Conservation (phyloP, 2,888 invertebrate genomes). For the Drosophila dives region DNA sequence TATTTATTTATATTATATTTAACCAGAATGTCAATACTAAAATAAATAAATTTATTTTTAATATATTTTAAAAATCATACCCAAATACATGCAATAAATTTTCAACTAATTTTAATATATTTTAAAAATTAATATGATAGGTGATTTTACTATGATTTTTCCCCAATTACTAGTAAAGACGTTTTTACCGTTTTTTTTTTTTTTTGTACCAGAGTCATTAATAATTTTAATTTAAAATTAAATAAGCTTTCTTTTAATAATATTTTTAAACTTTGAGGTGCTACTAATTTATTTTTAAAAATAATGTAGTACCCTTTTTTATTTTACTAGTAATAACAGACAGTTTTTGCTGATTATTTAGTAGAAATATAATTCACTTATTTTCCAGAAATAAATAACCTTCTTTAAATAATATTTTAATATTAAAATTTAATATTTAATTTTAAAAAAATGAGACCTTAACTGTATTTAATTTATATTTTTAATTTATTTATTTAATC, state of each 20-base stretch:
- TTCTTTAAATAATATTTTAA: not conserved
- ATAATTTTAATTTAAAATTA: too few species aligned
- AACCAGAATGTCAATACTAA: not conserved
- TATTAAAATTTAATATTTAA: too few species aligned
- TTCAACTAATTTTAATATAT: not conserved
- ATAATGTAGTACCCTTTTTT: too few species aligned
- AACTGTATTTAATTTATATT: not conserved
- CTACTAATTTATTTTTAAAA: too few species aligned
- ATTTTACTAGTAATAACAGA: not conserved
- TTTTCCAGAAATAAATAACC: not conserved
- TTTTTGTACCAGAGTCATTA: too few species aligned
- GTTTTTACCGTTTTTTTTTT: not conserved
- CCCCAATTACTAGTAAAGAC: not conserved
- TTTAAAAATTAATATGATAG: not conserved
- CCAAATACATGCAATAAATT: not conserved
- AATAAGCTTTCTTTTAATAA: too few species aligned
- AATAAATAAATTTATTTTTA: not conserved
- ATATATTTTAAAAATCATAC: rapidly evolving
- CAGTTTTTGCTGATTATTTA: not conserved
- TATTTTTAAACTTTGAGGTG: too few species aligned
- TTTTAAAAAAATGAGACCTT: not conserved
- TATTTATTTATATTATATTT: not conserved
- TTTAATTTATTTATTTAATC: not conserved
- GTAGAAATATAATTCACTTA: not conserved
- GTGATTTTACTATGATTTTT: not conserved